Evolutionary conservation across 2,888 invertebrate genomes (phyloP).

Genomic region (Acronicta alni): DNA sequence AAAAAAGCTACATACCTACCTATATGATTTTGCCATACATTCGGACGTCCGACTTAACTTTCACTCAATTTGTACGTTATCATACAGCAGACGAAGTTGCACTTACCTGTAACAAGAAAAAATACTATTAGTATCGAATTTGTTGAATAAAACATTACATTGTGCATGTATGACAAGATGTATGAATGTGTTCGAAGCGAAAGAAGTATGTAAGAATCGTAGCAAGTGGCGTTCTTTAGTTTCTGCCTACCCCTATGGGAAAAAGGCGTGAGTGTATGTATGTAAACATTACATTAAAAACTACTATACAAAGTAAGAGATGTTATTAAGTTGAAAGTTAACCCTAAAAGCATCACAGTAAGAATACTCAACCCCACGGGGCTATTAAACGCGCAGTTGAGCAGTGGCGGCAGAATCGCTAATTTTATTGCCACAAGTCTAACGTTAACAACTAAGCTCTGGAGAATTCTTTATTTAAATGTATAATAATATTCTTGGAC

Average conservation of each 20-base stretch:
- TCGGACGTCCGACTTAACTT: no score
- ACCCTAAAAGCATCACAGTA: neutral
- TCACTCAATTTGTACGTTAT: no score
- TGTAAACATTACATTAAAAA: neutral
- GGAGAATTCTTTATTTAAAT: constrained; percentile 1
- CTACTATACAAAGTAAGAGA: neutral
- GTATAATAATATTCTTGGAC: no score
- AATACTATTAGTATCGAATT: neutral
- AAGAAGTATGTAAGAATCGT: no score
- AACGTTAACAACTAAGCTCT: constrained; percentile 3
- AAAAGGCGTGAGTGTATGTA: no score
- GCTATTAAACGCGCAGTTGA: constrained; percentile 44
- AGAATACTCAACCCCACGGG: constrained; percentile 1
- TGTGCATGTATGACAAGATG: no score
- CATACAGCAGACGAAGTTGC: neutral
- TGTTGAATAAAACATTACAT: no score
- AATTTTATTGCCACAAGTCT: constrained; percentile 39
- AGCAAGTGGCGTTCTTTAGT: no score
- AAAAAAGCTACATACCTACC: no score
- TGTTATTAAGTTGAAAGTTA: constrained; percentile 1
- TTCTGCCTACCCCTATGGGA: no score
- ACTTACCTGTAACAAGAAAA: constrained; percentile 48
- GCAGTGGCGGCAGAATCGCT: constrained; percentile 26
- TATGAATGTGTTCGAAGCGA: no score
- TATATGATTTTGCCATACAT: no score